Percentiles rank a stretch among this genome's conserved stretches.
Evolutionary conservation across 2,113 vertebrate genomes (phyloP).

Genomic region (Crotalus viridis): DNA sequence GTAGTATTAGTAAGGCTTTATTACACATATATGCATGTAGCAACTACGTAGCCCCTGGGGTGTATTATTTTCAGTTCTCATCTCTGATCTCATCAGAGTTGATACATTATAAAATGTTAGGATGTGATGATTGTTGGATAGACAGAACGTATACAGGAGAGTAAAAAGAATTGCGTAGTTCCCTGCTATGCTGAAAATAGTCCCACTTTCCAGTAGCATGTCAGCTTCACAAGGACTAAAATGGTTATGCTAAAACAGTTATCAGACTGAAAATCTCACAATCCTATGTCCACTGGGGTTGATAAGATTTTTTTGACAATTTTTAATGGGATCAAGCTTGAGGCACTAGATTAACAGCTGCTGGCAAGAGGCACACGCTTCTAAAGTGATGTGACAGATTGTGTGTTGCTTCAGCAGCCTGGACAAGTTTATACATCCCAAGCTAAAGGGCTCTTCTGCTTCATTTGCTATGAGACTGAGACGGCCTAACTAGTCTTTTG

Average conservation of each 20-base stretch:
- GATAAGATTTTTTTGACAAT: background rate
- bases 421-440: background rate
- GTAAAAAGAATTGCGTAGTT: conserved; percentile 41
- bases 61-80: background rate
- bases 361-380: background rate
- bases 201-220: conserved; percentile 19
- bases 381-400: conserved; percentile 9
- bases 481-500: conserved; percentile 4
- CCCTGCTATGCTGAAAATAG: conserved; percentile 29
- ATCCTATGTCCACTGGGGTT: background rate
- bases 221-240: conserved; percentile 20
- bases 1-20: background rate
- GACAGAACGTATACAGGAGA: conserved; percentile 25
- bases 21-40: background rate
- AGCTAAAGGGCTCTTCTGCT: background rate
- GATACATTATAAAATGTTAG: conserved; percentile 38
- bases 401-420: conserved; percentile 5
- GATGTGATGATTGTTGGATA: conserved; percentile 5
- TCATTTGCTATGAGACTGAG: conserved; percentile 3
- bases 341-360: conserved; percentile 18
- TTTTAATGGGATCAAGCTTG: conserved; percentile 7
- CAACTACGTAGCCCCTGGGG: background rate
- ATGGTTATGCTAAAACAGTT: conserved; percentile 33
- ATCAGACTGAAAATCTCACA: conserved; percentile 12
- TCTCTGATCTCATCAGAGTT: background rate